phyloP scores from a whole-genome alignment of 2,888 invertebrate genomes.

The Ophioninae sp. region DNA sequence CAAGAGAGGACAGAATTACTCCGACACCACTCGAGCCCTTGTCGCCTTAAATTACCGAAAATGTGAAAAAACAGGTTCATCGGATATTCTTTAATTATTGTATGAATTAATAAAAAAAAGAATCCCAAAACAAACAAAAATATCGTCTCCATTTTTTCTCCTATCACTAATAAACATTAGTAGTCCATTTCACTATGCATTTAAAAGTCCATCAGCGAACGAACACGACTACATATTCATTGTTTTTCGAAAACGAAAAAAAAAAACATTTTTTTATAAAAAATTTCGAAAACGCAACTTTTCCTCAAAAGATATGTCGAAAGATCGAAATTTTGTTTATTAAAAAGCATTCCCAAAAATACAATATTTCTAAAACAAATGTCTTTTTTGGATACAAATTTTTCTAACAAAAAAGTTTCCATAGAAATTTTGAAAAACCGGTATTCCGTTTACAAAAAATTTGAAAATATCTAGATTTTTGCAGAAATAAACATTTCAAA shows the following conservation, averaged over 20 bases:
- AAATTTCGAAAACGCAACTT: no score
- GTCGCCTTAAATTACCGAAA: background rate
- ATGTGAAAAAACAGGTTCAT: background rate
- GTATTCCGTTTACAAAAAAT: no score
- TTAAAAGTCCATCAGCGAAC: no score
- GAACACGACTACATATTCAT: background rate
- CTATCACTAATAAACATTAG: background rate
- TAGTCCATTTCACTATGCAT: background rate
- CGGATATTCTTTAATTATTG: background rate
- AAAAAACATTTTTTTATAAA: background rate
- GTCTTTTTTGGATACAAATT: no score
- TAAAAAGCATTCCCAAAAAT: no score
- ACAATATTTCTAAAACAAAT: no score
- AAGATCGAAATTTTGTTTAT: no score
- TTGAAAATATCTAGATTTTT: no score
- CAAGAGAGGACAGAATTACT: conserved; percentile 5
- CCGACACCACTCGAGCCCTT: conserved; percentile 8
- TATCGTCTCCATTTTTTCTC: background rate
- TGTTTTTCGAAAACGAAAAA: background rate
- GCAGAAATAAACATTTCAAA: no score
- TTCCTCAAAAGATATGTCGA: no score
- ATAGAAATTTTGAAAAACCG: no score
- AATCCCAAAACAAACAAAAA: background rate
- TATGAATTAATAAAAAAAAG: background rate
- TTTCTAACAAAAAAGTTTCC: no score